Evolutionary conservation across 2,113 vertebrate species (phyloP), one percentile per base, ranked within the genome.

Genomic region (Xenopus tropicalis): DNA sequence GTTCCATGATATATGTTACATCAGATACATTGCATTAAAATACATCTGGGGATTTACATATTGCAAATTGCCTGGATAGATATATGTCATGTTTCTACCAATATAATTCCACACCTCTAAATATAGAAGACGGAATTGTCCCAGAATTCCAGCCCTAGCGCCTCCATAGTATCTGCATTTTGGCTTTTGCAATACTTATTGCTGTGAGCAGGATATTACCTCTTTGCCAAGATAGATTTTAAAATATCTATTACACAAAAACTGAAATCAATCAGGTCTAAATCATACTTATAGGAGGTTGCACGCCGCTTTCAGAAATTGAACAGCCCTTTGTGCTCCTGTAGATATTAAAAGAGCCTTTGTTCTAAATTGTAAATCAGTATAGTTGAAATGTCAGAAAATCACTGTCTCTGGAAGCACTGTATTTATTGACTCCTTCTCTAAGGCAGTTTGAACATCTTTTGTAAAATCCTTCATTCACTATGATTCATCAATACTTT

Each of bases 341-440:
- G 23, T 57, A 54, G 65, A 74, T 52, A 74, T 74, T 74, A 74
- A 57, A 59, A 66, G 25, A 66, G 44, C 66, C 29, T 74, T 74
- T 69, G 56, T 74, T 74, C 65, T 69, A 74, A 74, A 74, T 74
- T 69, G 65, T 74, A 74, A 74, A 74, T 69, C 72, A 68, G 72
- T 62, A 62, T 61, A 37, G 72, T 74, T 69, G 67, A 74, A 74
- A 74, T 74, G 72, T 74, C 72, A 74, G 72, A 74, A 74, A 74
- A 74, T 74, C 72, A 74, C 72, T 67, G 64, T 74, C 72, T 74
- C 72, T 52, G 65, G 67, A 74, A 61, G 72, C 20, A 59, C 72
- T 42, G 48, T 74, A 74, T 74, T 74, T 74, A 74, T 74, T 74
- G 72, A 74, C 72, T 74, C 42, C 72, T 69, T 79, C 84, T 72